Base-by-base conservation (phyloP, 2,888 invertebrate species). In the Drosophila limbata region DNA sequence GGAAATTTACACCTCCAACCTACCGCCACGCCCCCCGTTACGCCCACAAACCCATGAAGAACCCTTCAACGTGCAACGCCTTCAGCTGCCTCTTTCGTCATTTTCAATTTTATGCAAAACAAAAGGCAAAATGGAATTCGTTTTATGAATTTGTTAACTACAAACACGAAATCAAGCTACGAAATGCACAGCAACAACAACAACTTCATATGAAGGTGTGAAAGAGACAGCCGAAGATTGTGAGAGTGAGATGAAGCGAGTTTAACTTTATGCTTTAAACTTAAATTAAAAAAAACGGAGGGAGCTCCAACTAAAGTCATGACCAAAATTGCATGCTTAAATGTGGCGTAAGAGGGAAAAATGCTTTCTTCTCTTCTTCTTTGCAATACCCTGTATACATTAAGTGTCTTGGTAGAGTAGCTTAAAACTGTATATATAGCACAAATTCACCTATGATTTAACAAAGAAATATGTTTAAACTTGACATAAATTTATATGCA, bases 81-180 rank as follows among this genome's bases (percentile, higher is more conserved):
- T 42, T 56, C 73, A 69, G 53, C 65, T 62, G 70, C 39, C 76
- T 60, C 71, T 70, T 65, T 57, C 57, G 73, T 74, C 67, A 57
- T 61, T 67, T 48, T 77, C 47, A 60, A 59, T 61, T 78, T 61
- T 50, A 66, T 66, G 78, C 62, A 78, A 66, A 73, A 64, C 57
- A 64, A 81, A 77, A 69, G 64, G 70, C n/a, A 44, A 70, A 73
- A 62, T 35, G 81, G 81, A 81, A 86, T 83, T 81, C 79, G 71
- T 84, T 83, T 84, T 86, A 81, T 84, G 84, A 86, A 83, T 83
- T 84, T 86, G 71, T 84, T 86, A 81, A 76, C 87, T 72, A 75
- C 81, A 78, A 86, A 82, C 73, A 65, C 73, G 69, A 81, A 84
- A 86, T 84, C 73, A 77, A 80, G 77, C 77, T 60, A 60, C 67